Conservation (phyloP, 2,113 vertebrate genomes). For the Orycteropus afer region DNA sequence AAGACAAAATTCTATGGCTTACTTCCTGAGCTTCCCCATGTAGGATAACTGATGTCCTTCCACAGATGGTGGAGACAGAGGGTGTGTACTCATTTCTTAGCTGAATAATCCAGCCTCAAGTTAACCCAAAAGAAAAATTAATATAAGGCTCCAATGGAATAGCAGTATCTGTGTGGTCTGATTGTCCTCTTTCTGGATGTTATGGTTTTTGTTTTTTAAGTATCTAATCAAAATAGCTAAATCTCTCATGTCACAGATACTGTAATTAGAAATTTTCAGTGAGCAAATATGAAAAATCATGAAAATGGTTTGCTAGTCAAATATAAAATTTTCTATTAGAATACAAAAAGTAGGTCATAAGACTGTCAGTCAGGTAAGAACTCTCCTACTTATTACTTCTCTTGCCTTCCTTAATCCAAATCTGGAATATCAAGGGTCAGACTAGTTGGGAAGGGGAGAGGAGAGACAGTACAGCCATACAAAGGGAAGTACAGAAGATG, state of each 20-base stretch:
- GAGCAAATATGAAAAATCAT: background rate
- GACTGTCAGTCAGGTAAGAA: background rate
- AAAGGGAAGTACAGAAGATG: background rate
- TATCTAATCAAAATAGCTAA: background rate
- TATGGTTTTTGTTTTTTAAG: background rate
- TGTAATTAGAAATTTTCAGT: background rate
- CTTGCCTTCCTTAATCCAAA: no score
- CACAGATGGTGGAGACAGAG: background rate
- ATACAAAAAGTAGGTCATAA: no score
- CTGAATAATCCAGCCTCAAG: background rate
- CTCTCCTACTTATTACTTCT: background rate
- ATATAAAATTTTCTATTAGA: background rate
- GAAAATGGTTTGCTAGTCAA: background rate
- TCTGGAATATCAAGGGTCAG: background rate
- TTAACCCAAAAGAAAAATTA: background rate
- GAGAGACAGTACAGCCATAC: background rate
- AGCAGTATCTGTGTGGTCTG: background rate
- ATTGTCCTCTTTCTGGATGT: background rate
- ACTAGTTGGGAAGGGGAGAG: accelerated
- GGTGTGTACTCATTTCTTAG: background rate
- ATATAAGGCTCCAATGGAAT: background rate
- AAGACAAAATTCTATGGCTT: background rate
- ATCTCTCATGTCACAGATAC: background rate
- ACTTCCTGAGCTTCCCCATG: background rate
- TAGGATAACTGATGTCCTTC: background rate